Conservation (phyloP, 2,113 vertebrate genomes). For the Haliaeetus leucogaster region DNA sequence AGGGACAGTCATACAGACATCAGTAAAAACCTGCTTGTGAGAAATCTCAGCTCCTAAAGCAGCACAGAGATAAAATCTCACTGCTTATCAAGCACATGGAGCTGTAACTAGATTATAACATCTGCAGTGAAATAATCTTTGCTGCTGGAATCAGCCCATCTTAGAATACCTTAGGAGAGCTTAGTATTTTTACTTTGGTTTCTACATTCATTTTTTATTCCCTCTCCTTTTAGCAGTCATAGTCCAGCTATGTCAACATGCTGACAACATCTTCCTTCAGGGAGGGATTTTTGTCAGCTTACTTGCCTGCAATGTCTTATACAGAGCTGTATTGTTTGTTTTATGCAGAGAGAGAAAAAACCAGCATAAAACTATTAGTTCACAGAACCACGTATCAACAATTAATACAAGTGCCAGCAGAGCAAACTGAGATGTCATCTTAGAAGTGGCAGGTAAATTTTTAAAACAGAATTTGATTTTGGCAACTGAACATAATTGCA, state of each 20-base stretch:
- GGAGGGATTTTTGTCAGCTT: background rate
- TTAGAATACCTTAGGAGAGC: background rate
- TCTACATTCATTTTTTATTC: background rate
- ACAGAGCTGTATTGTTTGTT: background rate
- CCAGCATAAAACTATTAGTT: background rate
- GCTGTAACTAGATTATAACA: background rate
- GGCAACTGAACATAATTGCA: background rate
- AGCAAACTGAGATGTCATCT: background rate
- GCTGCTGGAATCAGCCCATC: background rate
- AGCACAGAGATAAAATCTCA: background rate
- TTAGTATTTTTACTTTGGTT: background rate
- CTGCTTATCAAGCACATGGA: background rate
- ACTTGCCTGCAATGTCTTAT: background rate
- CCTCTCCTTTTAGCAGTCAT: background rate
- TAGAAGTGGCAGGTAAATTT: background rate
- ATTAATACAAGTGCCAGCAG: background rate
- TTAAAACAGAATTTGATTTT: background rate
- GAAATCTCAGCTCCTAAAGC: background rate
- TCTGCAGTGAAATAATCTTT: background rate
- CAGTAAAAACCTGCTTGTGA: background rate
- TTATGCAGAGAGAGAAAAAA: background rate
- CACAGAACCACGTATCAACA: background rate
- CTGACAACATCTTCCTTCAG: background rate
- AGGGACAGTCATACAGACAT: background rate
- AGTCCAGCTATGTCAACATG: background rate